Base-by-base conservation (phyloP, 2,113 vertebrate genomes). In the Oryzias javanicus region DNA sequence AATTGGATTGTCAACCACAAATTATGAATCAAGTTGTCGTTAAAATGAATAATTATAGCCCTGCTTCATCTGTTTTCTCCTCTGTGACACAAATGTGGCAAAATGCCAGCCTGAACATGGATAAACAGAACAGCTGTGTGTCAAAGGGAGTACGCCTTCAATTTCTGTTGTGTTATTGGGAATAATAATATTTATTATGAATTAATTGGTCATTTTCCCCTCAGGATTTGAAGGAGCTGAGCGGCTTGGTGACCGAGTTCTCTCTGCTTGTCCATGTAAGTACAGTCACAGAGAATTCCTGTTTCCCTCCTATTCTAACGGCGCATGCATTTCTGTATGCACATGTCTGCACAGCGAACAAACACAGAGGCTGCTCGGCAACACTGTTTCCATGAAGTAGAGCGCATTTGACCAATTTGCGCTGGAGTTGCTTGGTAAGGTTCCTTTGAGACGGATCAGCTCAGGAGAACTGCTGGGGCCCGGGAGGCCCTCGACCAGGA, bases 241-340 rank as follows among this genome's bases (percentile, higher is more conserved):
- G 87, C 61, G 90, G 94, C 48, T 76, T 98, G 90, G 94, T 98
- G 81, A 95, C 93, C 29, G 94, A 97, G 62, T 94, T 99, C 87
- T 94, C 94, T 42, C 45, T 94, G 51, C 86, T 95, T 41, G 95
- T 98, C 70, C 91, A 90, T 18, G 97, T 99, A 89, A 97, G 97
- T 98, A 91, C 78, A 19, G 80, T 63, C 67, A 29, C 49, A 60
- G 15, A 18, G n/a, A 47, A 61, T 55, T 41, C 5, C 61, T 19
- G 42, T 42, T 53, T 63, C 14, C 46, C 24, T 14, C 54, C 6
- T 40, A 40, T 22, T 41, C 62, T 16, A 1, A 2, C 16, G 16
- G 19, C 47, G 50, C 25, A 42, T 48, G 54, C 57, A 40, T 49
- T 52, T 57, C 47, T 57, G 66, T 61, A 64, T 70, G 68, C 71